Evolutionary conservation across 2,888 invertebrate genomes (phyloP), one percentile per base, ranked within the genome.

Genomic region (Stenodema calcarata): DNA sequence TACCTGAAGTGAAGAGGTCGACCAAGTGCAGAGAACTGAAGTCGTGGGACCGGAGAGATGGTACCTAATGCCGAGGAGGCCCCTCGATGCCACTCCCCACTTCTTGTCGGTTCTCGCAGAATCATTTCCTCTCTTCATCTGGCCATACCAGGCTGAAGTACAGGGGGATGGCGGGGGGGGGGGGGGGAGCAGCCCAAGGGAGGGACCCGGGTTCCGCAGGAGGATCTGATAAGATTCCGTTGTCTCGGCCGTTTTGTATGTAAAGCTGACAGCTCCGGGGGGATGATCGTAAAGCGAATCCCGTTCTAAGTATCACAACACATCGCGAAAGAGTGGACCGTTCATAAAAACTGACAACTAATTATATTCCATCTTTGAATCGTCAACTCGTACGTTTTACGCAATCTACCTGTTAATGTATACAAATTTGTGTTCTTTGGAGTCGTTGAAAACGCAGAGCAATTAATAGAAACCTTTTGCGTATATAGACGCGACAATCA

Each of bases 1-100:
- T 82, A 82, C 82, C 82, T 82, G 82, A 82, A 82, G 44, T 69
- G 82, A 41, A 69, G 82, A 82, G 82, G 82, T 82, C 30, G 82
- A 69, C 82, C 82, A 82, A 82, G 35, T 82, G 82, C 54, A 41
- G 82, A 35, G 82, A 82, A 82, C 82, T 82, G 82, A 69, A 69
- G 82, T 62, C 82, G 41, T 82, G 14, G 41, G 27, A n/a, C 18
- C 18, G 47, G 80, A 27, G 30, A 69, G 82, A 82, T 54, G 82
- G 62, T 50, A 82, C 62, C 69, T 69, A 82, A 69, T 69, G 62
- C 35, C 42, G 7, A 4, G 80, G 30, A 35, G 9, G 44, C 23
- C n/a, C 35, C 82, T 18, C n/a, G 28, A 12, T n/a, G 11, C 27
- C 78, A 14, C 42, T 41, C 78, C 42, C 44, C 42, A n/a, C n/a